phyloP scores from a whole-genome alignment of 2,797 vertebrate genomes.

The Nasua narica region DNA sequence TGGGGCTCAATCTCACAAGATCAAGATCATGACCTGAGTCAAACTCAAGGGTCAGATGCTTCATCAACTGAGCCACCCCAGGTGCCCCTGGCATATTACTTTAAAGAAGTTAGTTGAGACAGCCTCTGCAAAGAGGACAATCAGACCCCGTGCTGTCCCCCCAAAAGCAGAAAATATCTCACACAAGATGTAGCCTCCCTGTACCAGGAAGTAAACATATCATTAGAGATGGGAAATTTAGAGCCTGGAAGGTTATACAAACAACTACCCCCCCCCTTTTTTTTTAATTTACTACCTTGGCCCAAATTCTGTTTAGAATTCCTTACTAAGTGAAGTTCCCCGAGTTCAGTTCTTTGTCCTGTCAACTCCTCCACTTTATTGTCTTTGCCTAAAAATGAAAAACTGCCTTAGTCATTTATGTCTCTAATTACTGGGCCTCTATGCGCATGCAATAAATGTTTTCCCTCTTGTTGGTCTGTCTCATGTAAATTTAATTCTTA shows the following conservation, averaged over 20 bases:
- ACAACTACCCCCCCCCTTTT: background rate
- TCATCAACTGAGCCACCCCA: background rate
- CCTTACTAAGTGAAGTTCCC: background rate
- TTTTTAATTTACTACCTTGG: background rate
- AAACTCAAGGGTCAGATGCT: background rate
- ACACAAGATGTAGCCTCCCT: background rate
- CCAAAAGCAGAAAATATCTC: background rate
- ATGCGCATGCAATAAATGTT: background rate
- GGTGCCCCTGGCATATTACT: background rate
- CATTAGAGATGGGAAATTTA: background rate
- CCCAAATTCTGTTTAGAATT: background rate
- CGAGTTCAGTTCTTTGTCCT: background rate
- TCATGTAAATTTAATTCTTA: background rate
- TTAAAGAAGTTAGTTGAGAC: background rate
- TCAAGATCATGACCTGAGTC: background rate
- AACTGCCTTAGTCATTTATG: background rate
- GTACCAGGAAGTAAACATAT: background rate
- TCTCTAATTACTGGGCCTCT: background rate
- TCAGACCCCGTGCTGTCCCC: background rate
- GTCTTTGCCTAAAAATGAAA: background rate
- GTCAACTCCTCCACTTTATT: background rate
- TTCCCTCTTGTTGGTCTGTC: background rate
- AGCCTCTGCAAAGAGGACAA: background rate
- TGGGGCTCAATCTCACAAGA: no score
- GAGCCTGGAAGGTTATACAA: background rate